These are phyloP conservation scores for Hyposmocoma kahamanoa DNA, from an alignment of 1,140 invertebrate species.

Conservation along the genomic window DNA sequence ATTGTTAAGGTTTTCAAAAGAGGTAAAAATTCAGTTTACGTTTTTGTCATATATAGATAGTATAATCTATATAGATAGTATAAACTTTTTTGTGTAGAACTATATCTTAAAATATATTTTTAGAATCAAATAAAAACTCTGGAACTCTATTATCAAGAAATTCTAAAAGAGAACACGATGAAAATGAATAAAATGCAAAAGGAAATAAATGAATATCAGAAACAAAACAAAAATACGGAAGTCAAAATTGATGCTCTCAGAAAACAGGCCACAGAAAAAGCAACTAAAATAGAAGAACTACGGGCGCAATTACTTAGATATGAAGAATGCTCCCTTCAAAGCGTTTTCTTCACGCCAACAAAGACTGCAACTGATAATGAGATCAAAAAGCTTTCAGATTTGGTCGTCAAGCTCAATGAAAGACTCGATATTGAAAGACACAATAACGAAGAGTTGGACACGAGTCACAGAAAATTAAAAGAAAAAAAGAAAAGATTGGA, in stretches of 20 bases:
- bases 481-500: constrained; percentile 49
- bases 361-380: constrained; percentile 65
- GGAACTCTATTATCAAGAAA: constrained; percentile 61
- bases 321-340: constrained; percentile 62
- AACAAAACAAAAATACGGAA: constrained; percentile 49
- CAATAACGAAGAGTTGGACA: constrained; percentile 54
- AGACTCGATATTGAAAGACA: constrained; percentile 49
- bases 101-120: constrained; percentile 20
- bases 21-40: no score
- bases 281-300: constrained; percentile 58
- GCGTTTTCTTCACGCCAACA: constrained; percentile 64
- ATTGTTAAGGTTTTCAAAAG: no score
- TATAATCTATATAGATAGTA: background rate
- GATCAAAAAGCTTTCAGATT: constrained; percentile 53
- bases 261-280: constrained; percentile 52
- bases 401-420: constrained; percentile 44
- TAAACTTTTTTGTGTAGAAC: no score
- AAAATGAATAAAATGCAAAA: constrained; percentile 59
- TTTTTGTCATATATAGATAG: background rate
- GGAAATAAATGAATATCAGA: constrained; percentile 52
- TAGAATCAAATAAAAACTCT: constrained; percentile 62
- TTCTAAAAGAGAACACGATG: constrained; percentile 51
- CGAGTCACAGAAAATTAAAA: constrained; percentile 36
- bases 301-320: constrained; percentile 52
- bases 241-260: constrained; percentile 57